Base-by-base conservation (phyloP, 1,140 invertebrate genomes). In the Pomacea maculata region DNA sequence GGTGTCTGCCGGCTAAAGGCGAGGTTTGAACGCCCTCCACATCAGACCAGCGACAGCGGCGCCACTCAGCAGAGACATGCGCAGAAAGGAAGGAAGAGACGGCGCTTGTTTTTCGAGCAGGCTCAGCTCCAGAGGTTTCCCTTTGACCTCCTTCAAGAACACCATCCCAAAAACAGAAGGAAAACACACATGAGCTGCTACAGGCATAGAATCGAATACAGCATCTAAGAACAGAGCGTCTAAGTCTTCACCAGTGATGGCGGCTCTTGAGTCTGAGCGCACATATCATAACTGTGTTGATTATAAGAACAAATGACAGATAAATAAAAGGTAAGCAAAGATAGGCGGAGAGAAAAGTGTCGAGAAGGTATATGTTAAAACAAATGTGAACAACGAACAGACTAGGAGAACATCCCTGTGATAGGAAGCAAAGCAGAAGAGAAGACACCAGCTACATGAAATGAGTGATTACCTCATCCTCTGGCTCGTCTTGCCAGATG, bases 401-500 rank as follows among this genome's bases (percentile, higher is more conserved):
- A 29, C 68, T 29, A n/a, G 14, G 6, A 71, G 3, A 15, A 15
- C 29, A 17, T 52, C 21, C 3, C 21, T 15, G 19, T 52, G 45
- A n/a, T 14, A 17, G 29, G 11, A 9, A 17, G 11, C 15, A 52
- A 2, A 55, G 29, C 52, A 25, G 11, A 5, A n/a, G 21, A 45
- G n/a, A 45, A 63, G 17, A 78, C 10, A 29, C 19, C 67, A 34
- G 19, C 3, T 45, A 45, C 34, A 45, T 45, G 19, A 19, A 25
- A 75, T 45, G 65, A 19, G 45, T 45, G 80, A 29, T 25, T 82
- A 86, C 85, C 75, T 57, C 15, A 78, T 85, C 83, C 76, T 88
- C 85, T n/a, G 85, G 85, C 84, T 88, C 88, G 17, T 84, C 84
- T 63, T 85, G 77, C 83, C 86, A 85, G 17, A 89, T 87, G 57